phyloP scores from a whole-genome alignment of 2,797 vertebrate species.

The Erpetoichthys calabaricus region DNA sequence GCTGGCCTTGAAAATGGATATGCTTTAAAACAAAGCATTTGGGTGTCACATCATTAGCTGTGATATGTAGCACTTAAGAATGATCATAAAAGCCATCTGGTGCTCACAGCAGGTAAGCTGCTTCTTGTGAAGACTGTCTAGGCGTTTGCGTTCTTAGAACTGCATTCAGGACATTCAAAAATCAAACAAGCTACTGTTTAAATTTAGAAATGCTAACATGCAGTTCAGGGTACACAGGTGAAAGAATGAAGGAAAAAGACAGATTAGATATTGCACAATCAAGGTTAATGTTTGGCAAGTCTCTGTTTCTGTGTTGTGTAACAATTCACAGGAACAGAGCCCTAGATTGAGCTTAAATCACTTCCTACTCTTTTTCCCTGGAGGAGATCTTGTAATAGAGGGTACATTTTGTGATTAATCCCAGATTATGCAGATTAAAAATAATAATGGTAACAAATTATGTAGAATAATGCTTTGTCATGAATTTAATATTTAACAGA shows the following conservation, averaged over 20 bases:
- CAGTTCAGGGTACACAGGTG: constrained; percentile 9
- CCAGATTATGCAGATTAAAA: constrained; percentile 1
- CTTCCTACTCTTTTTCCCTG: neutral
- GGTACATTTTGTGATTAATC: constrained; percentile 8
- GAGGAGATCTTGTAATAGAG: constrained; percentile 4
- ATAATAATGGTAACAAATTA: neutral
- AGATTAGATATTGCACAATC: constrained; percentile 8
- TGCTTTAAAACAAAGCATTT: constrained; percentile 4
- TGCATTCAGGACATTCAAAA: neutral
- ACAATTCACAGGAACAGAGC: neutral
- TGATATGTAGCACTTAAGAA: constrained; percentile 1
- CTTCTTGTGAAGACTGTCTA: neutral
- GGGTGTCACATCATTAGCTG: neutral
- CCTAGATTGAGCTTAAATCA: neutral
- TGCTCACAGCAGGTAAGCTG: neutral
- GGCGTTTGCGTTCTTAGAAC: neutral
- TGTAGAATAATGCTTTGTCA: neutral
- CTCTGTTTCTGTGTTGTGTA: neutral
- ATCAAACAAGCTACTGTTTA: neutral
- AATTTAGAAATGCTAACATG: constrained; percentile 8
- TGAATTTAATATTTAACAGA: neutral
- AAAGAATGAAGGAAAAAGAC: neutral
- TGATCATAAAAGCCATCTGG: constrained; percentile 1
- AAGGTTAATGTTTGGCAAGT: constrained; percentile 14
- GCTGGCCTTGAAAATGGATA: constrained; percentile 11